Percentiles rank a stretch among this genome's conserved stretches.
Evolutionary conservation across 1,140 invertebrate genomes (phyloP).

Genomic region (Drosophila bocqueti): DNA sequence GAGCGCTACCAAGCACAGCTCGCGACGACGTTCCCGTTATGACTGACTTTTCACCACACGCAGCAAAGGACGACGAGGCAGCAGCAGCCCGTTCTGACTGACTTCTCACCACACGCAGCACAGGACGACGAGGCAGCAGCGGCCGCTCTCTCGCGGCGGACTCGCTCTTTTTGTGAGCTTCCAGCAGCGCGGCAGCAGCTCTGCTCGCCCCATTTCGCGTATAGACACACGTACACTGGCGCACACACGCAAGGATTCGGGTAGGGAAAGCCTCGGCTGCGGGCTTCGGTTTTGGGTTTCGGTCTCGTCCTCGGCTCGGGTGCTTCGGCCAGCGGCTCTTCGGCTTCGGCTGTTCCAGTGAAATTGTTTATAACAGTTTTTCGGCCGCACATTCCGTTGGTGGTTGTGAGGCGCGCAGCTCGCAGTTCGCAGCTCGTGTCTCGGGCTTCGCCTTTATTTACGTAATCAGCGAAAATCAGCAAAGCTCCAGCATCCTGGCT

Average conservation of each 20-base stretch:
- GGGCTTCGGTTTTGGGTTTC: constrained; percentile 14
- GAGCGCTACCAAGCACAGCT: constrained; percentile 77
- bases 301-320: constrained; percentile 10
- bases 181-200: constrained; percentile 34
- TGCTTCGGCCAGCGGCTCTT: constrained; percentile 2
- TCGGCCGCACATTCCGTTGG: constrained; percentile 45
- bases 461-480: constrained; percentile 80
- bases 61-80: constrained; percentile 21
- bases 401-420: constrained; percentile 39
- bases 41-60: constrained; percentile 84
- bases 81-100: constrained; percentile 80
- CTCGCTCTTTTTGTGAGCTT: constrained; percentile 24
- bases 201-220: constrained; percentile 65
- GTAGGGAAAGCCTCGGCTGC: constrained; percentile 19
- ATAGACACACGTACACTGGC: constrained; percentile 45
- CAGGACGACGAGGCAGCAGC: constrained; percentile 29
- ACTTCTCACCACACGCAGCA: constrained; percentile 73
- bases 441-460: constrained; percentile 79
- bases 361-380: constrained; percentile 78
- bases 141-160: constrained; percentile 1
- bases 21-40: constrained; percentile 85
- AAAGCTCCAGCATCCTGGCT: constrained; percentile 65
- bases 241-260: constrained; percentile 3
- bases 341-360: constrained; percentile 51
- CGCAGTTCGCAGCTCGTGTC: constrained; percentile 24